Evolutionary conservation across 2,888 invertebrate genomes (phyloP).

Genomic region (Drosophila acutilabella): DNA sequence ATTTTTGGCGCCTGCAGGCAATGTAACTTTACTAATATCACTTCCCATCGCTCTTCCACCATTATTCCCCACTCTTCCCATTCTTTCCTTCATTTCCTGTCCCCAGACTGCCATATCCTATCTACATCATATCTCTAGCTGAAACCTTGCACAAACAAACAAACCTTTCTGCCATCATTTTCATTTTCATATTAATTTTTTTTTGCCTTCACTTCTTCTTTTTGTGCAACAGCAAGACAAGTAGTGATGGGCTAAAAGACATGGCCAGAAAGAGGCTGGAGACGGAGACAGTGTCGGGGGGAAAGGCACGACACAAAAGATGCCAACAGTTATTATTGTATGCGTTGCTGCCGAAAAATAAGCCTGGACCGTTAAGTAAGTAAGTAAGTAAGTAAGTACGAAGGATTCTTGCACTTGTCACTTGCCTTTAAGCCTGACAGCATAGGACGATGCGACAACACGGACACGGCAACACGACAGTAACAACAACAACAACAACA

Average conservation of each 20-base stretch:
- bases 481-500: not conserved
- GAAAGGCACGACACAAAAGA: conserved; percentile 41
- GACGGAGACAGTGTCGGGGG: not conserved
- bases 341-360: conserved; percentile 51
- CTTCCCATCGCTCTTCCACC: not conserved
- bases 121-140: conserved; percentile 12
- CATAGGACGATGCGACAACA: conserved; percentile 21
- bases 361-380: conserved; percentile 47
- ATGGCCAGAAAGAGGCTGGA: not conserved
- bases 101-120: not conserved
- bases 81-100: not conserved
- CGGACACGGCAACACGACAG: conserved; percentile 10
- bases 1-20: conserved; percentile 16
- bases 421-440: conserved; percentile 52
- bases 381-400: conserved; percentile 56
- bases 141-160: conserved; percentile 29
- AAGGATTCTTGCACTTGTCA: conserved; percentile 68
- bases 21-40: conserved; percentile 22
- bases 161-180: conserved; percentile 31
- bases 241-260: not conserved
- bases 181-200: conserved; percentile 34
- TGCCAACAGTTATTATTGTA: conserved; percentile 52
- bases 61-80: not conserved
- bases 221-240: conserved; percentile 10
- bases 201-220: conserved; percentile 10